Percentiles rank a stretch among this genome's conserved stretches.
These are phyloP conservation scores for Cherax quadricarinatus DNA, from an alignment of 1,140 invertebrate genomes.

Conservation along the genomic window DNA sequence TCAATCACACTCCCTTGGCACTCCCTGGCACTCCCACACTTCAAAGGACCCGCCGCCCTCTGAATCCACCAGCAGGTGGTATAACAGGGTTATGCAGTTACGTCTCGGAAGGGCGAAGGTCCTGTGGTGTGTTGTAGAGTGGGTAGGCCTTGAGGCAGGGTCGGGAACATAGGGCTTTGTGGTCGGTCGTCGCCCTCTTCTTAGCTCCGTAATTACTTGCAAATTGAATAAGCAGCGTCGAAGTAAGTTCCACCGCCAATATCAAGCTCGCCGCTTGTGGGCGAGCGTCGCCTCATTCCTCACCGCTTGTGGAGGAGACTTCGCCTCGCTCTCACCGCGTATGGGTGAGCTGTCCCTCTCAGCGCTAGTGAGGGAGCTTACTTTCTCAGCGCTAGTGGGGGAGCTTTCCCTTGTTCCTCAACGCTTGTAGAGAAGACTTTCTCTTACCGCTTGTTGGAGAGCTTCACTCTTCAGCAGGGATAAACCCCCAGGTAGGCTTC, in stretches of 20 bases:
- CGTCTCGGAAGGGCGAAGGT: slow-evolving; percentile 1
- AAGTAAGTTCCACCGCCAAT: slow-evolving; percentile 51
- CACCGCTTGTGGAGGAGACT: too few relatives aligned
- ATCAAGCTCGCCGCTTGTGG: neutral
- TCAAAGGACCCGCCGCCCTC: slow-evolving; percentile 56
- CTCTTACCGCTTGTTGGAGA: too few relatives aligned
- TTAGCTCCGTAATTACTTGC: slow-evolving; percentile 64
- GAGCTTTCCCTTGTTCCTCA: too few relatives aligned
- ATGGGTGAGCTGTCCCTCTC: too few relatives aligned
- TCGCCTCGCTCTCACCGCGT: too few relatives aligned
- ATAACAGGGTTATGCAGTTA: neutral
- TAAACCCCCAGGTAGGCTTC: too few relatives aligned
- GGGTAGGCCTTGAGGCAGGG: neutral
- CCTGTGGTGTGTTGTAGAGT: neutral
- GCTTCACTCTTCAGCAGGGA: too few relatives aligned
- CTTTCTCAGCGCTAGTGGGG: too few relatives aligned
- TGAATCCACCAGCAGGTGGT: slow-evolving; percentile 16
- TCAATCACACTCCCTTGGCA: slow-evolving; percentile 36
- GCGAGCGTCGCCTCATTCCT: too few relatives aligned
- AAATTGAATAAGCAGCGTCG: slow-evolving; percentile 59
- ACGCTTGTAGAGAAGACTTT: too few relatives aligned
- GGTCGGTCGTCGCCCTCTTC: neutral
- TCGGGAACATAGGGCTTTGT: neutral
- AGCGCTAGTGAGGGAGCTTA: too few relatives aligned
- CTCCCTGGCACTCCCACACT: slow-evolving; percentile 31